These are phyloP conservation scores for Burhinus oedicnemus DNA, from an alignment of 2,113 vertebrate species.

Conservation along the genomic window DNA sequence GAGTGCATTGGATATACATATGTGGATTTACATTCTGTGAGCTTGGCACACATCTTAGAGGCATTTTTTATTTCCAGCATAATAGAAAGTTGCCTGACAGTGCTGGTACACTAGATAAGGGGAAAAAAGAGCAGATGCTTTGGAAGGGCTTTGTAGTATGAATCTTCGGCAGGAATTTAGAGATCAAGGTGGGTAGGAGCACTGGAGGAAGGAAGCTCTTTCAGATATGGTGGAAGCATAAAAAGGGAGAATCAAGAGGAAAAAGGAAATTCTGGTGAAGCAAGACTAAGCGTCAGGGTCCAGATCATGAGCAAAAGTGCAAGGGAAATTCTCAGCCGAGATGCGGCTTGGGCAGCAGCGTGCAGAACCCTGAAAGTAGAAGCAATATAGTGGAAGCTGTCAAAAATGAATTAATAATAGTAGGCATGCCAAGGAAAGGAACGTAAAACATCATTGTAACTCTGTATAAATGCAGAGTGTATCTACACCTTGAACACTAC, in stretches of 20 bases:
- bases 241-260: constrained; percentile 3
- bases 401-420: neutral
- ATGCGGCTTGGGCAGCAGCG: neutral
- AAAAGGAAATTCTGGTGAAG: constrained; percentile 31
- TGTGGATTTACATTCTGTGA: constrained; percentile 61
- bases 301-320: neutral
- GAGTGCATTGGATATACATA: constrained; percentile 36
- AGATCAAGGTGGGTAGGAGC: constrained; percentile 46
- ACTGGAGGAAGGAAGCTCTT: constrained; percentile 24
- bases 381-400: neutral
- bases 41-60: constrained; percentile 50
- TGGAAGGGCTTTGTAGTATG: constrained; percentile 34
- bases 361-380: neutral
- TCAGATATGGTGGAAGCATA: neutral
- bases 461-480: neutral
- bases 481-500: neutral
- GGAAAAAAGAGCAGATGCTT: constrained; percentile 24
- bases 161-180: constrained; percentile 18
- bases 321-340: neutral
- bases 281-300: neutral
- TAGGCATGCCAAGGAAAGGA: neutral
- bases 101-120: constrained; percentile 42
- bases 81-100: constrained; percentile 52
- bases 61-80: constrained; percentile 48
- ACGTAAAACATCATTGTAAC: neutral